Percentiles rank a stretch among this genome's conserved stretches.
These are phyloP conservation scores for Zaprionus inermis DNA, from an alignment of 1,140 invertebrate genomes.

Conservation along the genomic window DNA sequence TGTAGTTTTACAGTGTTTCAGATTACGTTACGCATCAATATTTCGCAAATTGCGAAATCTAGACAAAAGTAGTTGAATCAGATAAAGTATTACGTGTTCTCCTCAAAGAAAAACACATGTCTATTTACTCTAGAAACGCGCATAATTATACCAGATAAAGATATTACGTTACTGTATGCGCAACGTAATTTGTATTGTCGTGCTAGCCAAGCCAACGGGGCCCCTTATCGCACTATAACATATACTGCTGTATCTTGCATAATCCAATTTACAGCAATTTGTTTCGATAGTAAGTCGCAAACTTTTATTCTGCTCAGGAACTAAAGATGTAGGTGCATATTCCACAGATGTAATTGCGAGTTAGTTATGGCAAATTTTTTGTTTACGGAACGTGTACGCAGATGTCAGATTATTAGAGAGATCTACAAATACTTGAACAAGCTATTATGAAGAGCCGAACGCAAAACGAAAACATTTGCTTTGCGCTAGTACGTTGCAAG, in stretches of 20 bases:
- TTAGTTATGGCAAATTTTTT: slow-evolving; percentile 58
- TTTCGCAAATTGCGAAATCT: neutral
- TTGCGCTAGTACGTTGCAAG: slow-evolving; percentile 9
- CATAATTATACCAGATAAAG: neutral
- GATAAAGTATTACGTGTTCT: neutral
- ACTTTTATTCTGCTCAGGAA: neutral
- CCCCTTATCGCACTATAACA: neutral
- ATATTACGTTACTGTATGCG: slow-evolving; percentile 4
- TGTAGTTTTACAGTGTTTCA: neutral
- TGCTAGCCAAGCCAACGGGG: neutral
- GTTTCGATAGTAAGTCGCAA: neutral
- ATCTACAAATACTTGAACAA: slow-evolving; percentile 32
- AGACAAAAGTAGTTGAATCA: neutral
- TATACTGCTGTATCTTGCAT: neutral
- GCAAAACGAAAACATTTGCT: slow-evolving; percentile 47
- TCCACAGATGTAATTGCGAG: slow-evolving; percentile 62
- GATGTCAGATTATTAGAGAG: slow-evolving; percentile 1
- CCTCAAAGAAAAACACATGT: neutral
- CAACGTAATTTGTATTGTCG: neutral
- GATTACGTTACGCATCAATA: neutral
- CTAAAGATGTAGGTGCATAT: neutral
- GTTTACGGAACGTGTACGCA: slow-evolving; percentile 51
- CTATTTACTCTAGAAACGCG: neutral
- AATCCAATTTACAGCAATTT: slow-evolving; percentile 2
- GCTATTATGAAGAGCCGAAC: slow-evolving; percentile 25